phyloP scores from a whole-genome alignment of 2,888 invertebrate genomes.

The Tenodera sinensis region DNA sequence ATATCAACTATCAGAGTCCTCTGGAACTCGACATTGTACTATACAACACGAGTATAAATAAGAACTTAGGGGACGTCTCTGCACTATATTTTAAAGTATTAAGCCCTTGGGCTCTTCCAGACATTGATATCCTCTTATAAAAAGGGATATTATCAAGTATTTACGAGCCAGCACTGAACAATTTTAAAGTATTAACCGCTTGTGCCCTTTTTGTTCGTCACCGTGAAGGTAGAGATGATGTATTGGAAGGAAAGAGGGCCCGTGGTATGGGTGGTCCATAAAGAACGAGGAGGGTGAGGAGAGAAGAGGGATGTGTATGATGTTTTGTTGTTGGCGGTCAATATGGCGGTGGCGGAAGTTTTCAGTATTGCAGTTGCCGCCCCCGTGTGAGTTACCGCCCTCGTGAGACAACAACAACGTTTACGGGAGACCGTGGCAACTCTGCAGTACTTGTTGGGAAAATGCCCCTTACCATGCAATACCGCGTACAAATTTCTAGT shows the following conservation, averaged over 20 bases:
- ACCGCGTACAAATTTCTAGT: not conserved
- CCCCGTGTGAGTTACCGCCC: not conserved
- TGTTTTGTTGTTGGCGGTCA: not conserved
- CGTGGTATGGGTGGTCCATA: slow-evolving; percentile 10
- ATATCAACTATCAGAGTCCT: no score
- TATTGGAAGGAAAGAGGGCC: not conserved
- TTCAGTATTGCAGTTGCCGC: not conserved
- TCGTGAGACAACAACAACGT: not conserved
- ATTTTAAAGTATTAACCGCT: not conserved
- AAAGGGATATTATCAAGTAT: not conserved
- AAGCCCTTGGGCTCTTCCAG: no score
- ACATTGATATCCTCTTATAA: no score
- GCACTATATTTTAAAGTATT: no score
- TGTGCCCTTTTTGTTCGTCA: not conserved
- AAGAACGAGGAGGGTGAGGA: not conserved
- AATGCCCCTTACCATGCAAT: not conserved
- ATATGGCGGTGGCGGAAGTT: not conserved
- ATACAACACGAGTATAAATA: no score
- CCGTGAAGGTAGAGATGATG: not conserved
- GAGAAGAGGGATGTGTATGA: not conserved
- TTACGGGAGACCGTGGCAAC: not conserved
- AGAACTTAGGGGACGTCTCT: no score
- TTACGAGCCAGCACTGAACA: not conserved
- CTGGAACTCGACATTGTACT: no score
- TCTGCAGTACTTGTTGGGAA: not conserved